These are phyloP conservation scores for Eupithecia subumbrata DNA, from an alignment of 2,888 invertebrate genomes.

Conservation along the genomic window DNA sequence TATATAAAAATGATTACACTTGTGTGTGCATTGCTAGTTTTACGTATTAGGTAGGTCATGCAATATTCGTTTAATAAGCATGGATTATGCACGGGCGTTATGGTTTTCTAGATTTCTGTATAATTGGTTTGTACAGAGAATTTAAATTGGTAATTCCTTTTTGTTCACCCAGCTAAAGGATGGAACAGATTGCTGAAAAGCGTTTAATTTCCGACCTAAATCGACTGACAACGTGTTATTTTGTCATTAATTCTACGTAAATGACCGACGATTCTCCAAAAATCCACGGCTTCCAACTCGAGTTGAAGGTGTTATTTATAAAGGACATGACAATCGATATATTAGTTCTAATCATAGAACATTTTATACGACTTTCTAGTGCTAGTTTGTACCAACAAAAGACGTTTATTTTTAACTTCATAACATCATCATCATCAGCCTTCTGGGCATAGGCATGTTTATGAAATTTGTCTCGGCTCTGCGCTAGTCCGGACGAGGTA, in stretches of 20 bases:
- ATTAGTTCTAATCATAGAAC: not conserved
- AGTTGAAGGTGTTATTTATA: not conserved
- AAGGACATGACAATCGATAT: not conserved
- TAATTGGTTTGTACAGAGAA: not conserved
- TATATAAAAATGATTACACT: not conserved
- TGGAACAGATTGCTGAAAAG: not conserved
- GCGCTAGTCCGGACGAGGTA: no score
- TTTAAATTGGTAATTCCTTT: not conserved
- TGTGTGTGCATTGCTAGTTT: not conserved
- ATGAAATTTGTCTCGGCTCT: no score
- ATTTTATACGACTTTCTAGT: no score
- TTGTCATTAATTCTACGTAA: not conserved
- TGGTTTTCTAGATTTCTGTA: not conserved
- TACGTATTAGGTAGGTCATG: not conserved
- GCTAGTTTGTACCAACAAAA: not conserved
- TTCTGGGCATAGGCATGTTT: no score
- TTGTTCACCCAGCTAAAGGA: not conserved
- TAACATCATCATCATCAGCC: no score
- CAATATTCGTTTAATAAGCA: not conserved
- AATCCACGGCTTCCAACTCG: not conserved
- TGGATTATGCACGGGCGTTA: not conserved
- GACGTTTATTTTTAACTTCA: no score
- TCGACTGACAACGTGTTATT: slow-evolving; percentile 1
- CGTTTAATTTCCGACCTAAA: not conserved
- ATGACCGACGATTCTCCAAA: not conserved